Evolutionary conservation across 2,113 vertebrate genomes (phyloP).

Genomic region (Craseonycteris thonglongyai): DNA sequence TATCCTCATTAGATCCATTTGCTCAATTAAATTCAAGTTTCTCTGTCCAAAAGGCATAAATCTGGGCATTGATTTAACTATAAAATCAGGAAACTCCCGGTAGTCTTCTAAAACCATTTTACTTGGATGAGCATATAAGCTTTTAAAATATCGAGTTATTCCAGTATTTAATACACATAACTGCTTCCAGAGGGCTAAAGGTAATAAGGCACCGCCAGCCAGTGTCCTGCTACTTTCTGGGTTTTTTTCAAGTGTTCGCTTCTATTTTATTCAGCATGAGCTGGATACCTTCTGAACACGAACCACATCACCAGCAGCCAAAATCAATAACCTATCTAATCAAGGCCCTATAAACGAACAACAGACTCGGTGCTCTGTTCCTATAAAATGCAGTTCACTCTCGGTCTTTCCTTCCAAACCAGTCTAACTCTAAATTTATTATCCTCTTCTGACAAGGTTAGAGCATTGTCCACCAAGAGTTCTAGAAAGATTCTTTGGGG

Average conservation of each 20-base stretch:
- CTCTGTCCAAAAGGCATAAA: conserved; percentile 82
- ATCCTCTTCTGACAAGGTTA: conserved; percentile 65
- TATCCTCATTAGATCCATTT: conserved; percentile 84
- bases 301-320: conserved; percentile 77
- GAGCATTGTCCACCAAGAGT: conserved; percentile 37
- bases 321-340: conserved; percentile 86
- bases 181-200: conserved; percentile 80
- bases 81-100: conserved; percentile 84
- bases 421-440: conserved; percentile 67
- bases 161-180: conserved; percentile 84
- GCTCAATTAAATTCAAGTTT: conserved; percentile 84
- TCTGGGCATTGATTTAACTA: conserved; percentile 82
- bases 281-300: conserved; percentile 77
- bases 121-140: conserved; percentile 82
- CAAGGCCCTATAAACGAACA: conserved; percentile 80
- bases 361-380: conserved; percentile 73
- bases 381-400: conserved; percentile 75
- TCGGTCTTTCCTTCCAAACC: conserved; percentile 70
- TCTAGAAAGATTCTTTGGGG: conserved; percentile 58
- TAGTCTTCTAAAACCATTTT: conserved; percentile 84
- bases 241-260: conserved; percentile 70
- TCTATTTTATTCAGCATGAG: conserved; percentile 80
- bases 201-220: conserved; percentile 74
- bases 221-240: conserved; percentile 66
- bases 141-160: conserved; percentile 86